A percentile compares a stretch with the other conserved stretches of the same genome.
Evolutionary conservation across 1,140 invertebrate genomes (phyloP).

Genomic region (Cataglyphis hispanica): DNA sequence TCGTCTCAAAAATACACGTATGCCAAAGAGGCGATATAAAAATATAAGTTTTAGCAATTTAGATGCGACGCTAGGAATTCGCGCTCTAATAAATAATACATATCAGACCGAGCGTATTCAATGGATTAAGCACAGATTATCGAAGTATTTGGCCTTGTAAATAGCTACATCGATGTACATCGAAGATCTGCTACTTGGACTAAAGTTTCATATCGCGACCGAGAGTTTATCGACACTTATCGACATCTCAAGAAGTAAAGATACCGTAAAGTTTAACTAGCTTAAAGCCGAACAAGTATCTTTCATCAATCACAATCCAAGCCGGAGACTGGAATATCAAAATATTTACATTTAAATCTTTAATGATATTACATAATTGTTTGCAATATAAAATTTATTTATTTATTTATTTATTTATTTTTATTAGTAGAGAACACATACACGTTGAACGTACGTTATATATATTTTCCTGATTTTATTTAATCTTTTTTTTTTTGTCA

Average conservation of each 20-base stretch:
- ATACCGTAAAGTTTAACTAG: slow-evolving; percentile 40
- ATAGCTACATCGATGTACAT: slow-evolving; percentile 46
- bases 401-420: slow-evolving; percentile 26
- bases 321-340: not conserved
- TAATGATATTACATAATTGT: not conserved
- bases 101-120: not conserved
- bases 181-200: slow-evolving; percentile 30
- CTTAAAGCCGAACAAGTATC: slow-evolving; percentile 53
- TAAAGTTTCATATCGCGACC: slow-evolving; percentile 40
- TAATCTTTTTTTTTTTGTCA: not conserved
- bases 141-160: slow-evolving; percentile 39
- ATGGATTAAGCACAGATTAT: slow-evolving; percentile 42
- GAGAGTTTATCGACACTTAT: slow-evolving; percentile 48
- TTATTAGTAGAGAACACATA: not conserved
- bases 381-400: not conserved
- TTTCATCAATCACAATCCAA: slow-evolving; percentile 22
- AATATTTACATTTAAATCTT: not conserved
- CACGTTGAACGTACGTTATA: not conserved
- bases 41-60: not conserved
- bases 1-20: not conserved
- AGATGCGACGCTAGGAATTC: not conserved
- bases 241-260: slow-evolving; percentile 49
- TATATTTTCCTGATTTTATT: not conserved
- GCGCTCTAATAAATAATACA: not conserved
- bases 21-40: not conserved